A percentile compares a stretch with the other conserved stretches of the same genome.
These are phyloP conservation scores for Lithophane socia DNA, from an alignment of 2,888 invertebrate genomes.

Conservation along the genomic window DNA sequence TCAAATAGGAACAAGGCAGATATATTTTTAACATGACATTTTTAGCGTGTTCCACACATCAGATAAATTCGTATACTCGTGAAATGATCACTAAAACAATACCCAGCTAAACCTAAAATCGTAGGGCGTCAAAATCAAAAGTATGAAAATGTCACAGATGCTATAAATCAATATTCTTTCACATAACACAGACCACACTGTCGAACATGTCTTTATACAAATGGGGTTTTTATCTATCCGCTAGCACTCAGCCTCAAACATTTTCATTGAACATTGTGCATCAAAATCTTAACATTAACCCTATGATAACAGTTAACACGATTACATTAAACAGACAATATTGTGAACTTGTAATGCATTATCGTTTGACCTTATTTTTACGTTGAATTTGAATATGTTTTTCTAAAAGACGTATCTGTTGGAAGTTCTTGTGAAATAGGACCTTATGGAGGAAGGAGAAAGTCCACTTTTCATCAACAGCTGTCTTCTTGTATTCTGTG, in stretches of 20 bases:
- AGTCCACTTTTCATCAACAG: neutral
- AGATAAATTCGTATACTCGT: constrained; percentile 58
- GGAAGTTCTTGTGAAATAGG: constrained; percentile 2
- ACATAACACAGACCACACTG: constrained; percentile 42
- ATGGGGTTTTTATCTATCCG: constrained; percentile 65
- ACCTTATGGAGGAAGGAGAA: neutral
- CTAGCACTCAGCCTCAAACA: constrained; percentile 69
- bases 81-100: constrained; percentile 37
- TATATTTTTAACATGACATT: constrained; percentile 11
- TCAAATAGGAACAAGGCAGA: constrained; percentile 1
- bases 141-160: constrained; percentile 59
- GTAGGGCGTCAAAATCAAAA: constrained; percentile 32
- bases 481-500: neutral
- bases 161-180: constrained; percentile 57
- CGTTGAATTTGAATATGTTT: constrained; percentile 59
- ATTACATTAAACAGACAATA: constrained; percentile 82
- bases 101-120: constrained; percentile 12
- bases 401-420: constrained; percentile 77
- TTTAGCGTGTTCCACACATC: constrained; percentile 21
- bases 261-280: constrained; percentile 85
- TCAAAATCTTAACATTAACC: constrained; percentile 79
- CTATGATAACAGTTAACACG: constrained; percentile 85
- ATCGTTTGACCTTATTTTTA: constrained; percentile 77
- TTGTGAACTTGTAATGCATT: constrained; percentile 83
- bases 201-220: constrained; percentile 62